A percentile compares a stretch with the other conserved stretches of the same genome.
These are phyloP conservation scores for Brotula barbata DNA, from an alignment of 2,797 vertebrate genomes.

Conservation along the genomic window DNA sequence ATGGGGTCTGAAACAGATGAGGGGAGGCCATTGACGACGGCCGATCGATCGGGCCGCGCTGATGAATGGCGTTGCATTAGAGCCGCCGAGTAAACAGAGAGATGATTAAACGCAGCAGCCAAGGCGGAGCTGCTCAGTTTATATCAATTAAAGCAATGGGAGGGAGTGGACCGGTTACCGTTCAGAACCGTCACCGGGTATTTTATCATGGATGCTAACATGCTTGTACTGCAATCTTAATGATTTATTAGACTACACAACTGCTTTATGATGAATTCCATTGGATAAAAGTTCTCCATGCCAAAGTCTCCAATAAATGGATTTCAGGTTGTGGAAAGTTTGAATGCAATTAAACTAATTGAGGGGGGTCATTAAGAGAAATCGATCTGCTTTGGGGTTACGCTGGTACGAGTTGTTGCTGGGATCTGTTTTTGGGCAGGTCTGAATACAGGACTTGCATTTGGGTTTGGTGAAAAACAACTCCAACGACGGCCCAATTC, in stretches of 20 bases:
- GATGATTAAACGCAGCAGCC: constrained; percentile 65
- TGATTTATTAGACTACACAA: constrained; percentile 51
- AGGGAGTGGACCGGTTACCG: constrained; percentile 54
- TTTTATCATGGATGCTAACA: constrained; percentile 58
- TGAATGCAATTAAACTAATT: constrained; percentile 38
- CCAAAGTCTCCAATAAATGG: constrained; percentile 30
- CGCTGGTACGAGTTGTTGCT: too few species aligned
- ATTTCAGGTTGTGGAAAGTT: constrained; percentile 25
- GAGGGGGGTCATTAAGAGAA: constrained; percentile 16
- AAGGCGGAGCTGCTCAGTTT: constrained; percentile 56
- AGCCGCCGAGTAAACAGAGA: constrained; percentile 47
- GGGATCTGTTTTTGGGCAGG: too few species aligned
- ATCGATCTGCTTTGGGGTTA: background rate
- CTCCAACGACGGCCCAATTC: too few species aligned
- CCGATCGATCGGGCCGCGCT: constrained; percentile 55
- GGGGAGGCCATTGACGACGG: constrained; percentile 40
- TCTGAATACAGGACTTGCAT: too few species aligned
- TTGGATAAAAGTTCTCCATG: constrained; percentile 30
- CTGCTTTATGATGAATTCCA: constrained; percentile 43
- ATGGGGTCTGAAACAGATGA: constrained; percentile 55
- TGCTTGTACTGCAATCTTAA: constrained; percentile 42
- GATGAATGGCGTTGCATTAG: constrained; percentile 58
- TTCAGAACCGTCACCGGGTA: constrained; percentile 53
- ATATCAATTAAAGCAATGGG: constrained; percentile 68
- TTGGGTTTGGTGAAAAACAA: too few species aligned